Percentiles rank a stretch among this genome's conserved stretches.
Evolutionary conservation across 1,140 invertebrate species (phyloP).

Genomic region (Dendroctonus valens): DNA sequence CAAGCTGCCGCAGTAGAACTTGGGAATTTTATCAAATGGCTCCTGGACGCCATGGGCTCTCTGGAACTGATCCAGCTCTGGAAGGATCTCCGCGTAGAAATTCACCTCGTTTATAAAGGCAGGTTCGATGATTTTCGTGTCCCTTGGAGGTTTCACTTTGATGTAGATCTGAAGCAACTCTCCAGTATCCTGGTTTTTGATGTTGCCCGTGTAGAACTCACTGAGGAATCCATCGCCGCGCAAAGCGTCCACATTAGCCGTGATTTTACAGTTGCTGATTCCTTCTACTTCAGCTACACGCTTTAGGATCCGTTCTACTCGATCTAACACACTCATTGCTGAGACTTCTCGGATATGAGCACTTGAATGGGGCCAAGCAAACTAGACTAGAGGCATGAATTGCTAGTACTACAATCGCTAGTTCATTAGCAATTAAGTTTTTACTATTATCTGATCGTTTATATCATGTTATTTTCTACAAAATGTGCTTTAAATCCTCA

Average conservation of each 20-base stretch:
- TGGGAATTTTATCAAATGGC: constrained; percentile 44
- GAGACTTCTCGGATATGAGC: too few species aligned
- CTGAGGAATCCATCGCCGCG: constrained; percentile 23
- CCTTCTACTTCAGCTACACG: too few species aligned
- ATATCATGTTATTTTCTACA: too few species aligned
- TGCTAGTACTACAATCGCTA: too few species aligned
- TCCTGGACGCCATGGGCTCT: background rate
- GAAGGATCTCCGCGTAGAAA: constrained; percentile 1
- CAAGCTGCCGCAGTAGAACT: constrained; percentile 44
- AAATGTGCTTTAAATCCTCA: too few species aligned
- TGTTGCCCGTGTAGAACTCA: constrained; percentile 14
- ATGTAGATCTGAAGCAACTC: constrained; percentile 4
- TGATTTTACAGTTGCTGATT: too few species aligned
- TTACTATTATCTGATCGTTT: too few species aligned
- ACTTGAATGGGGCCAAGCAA: too few species aligned
- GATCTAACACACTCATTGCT: too few species aligned
- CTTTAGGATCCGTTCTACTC: too few species aligned
- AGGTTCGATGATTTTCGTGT: background rate
- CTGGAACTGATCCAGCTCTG: constrained; percentile 14
- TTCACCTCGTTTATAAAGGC: constrained; percentile 9
- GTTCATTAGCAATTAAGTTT: too few species aligned
- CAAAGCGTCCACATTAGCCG: background rate
- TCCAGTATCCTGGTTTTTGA: constrained; percentile 13
- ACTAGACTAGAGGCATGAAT: too few species aligned
- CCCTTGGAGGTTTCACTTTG: background rate